Evolutionary conservation across 2,113 vertebrate genomes (phyloP).

Genomic region (Callocephalon fimbriatum): DNA sequence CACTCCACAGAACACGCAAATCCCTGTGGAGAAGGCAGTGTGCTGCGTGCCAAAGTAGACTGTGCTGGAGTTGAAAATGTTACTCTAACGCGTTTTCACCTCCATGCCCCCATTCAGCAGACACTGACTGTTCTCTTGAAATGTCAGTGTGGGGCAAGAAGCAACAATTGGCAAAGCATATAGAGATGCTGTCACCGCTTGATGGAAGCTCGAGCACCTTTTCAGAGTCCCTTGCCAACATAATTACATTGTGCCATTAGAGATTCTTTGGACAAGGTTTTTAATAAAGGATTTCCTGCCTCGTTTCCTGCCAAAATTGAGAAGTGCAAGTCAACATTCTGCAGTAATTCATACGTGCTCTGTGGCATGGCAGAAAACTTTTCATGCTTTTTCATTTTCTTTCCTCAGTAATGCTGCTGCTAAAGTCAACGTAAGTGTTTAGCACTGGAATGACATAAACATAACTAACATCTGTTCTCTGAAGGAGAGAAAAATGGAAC

Average conservation of each 20-base stretch:
- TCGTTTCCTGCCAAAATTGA: neutral
- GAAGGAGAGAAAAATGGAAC: neutral
- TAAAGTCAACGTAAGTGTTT: neutral
- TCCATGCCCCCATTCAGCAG: neutral
- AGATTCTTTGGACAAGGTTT: neutral
- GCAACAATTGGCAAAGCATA: neutral
- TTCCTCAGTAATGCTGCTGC: neutral
- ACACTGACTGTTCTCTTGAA: neutral
- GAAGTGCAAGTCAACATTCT: neutral
- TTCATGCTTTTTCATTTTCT: neutral
- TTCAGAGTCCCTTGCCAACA: neutral
- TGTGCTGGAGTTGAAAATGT: neutral
- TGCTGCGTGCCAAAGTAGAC: neutral
- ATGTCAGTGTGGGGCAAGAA: neutral
- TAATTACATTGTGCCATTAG: neutral
- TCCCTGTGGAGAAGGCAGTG: neutral
- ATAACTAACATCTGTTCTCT: neutral
- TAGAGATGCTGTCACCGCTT: accelerated
- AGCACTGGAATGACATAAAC: neutral
- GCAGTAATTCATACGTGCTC: neutral
- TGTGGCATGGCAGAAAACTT: neutral
- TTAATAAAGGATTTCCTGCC: slow-evolving; percentile 21
- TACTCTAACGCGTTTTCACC: neutral
- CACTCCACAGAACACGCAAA: neutral
- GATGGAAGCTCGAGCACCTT: neutral